Base-by-base conservation (phyloP, 2,113 vertebrate species). In the Callionymus lyra region DNA sequence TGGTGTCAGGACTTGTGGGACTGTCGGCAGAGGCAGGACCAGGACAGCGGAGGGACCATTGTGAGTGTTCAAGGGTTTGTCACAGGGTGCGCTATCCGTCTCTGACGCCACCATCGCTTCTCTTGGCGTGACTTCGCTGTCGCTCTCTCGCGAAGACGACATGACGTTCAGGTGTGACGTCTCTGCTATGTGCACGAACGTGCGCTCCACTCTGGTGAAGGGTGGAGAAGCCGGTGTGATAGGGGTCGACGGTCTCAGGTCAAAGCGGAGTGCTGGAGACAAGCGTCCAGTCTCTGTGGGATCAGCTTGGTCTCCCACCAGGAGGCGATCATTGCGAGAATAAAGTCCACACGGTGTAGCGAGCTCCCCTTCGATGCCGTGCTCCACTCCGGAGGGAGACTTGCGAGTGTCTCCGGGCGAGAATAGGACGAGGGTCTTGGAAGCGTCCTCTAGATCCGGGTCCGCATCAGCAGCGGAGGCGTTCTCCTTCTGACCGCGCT, bases 131-230 rank as follows among this genome's bases (percentile, higher is more conserved):
- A 72, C 57, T 33, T 84, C 74, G 57, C 68, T 74, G 9, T 89
- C 87, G 44, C 84, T 84, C 0, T 86, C 80, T 35, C 74, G 85
- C 10, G 74, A 50, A 50, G 94, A 96, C 68, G 90, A 94, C 94
- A 97, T 97, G 51, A 98, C 79, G 0, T 98, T 98, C 10, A 92
- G 78, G 73, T 97, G 94, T 6, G 90, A 89, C 44, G 92, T 96
- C 81, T 98, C 94, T 0, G 92, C 90, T 10, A 97, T 95, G 47
- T 96, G 94, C 54, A 95, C 76, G 58, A 98, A 98, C 1, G 94
- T 98, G 68, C 87, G 90, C 72, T 98, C 94, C 0, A 98, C 91
- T 88, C 94, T 96, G 82, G 91, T 93, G 70, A 98, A 94, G 11
- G 91, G 91, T 6, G 91, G 93, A 44, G 94, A 95, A 31, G 88